Evolutionary conservation across 2,888 invertebrate species (phyloP), one percentile per base, ranked within the genome.

Genomic region (Thecophora atra): DNA sequence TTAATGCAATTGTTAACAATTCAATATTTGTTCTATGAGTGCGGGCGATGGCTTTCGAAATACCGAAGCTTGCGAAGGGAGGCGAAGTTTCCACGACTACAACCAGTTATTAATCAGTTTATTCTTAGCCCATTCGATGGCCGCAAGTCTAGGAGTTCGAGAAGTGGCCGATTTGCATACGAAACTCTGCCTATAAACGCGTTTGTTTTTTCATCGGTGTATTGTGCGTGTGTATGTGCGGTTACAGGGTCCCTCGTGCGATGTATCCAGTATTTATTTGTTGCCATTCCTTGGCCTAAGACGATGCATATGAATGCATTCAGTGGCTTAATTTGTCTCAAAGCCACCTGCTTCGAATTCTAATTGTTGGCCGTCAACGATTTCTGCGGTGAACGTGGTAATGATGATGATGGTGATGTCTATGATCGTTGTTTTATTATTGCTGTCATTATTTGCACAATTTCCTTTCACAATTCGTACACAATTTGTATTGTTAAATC

Each of bases 271-370:
- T 44, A 19, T 69, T 47, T 69, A 47, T 44, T 60, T 51, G 44
- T 30, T 60, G 60, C 19, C 69, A 69, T 69, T 69, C 69, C 69
- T 60, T 28, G 21, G 60, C 60, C 60, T 60, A 60, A 69, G 60
- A 21, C 62, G 60, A 60, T 30, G 44, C 51, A 30, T 60, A 47
- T 69, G 60, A 60, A 69, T 62, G 69, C 69, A 62, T 51, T 60
- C 37, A 30, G 44, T 69, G 28, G 26, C 60, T 69, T 62, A 21
- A 66, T 63, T 68, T 37, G 64, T 30, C 62, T 66, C 24, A 72
- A 72, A 26, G 63, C 66, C 65, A 70, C 65, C 47, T 65, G 72
- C 65, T 26, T 52, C n/a, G 72, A 65, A 73, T 73, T 70, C 70
- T 54, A 70, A 73, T 72, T 21, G 62, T 24, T 72, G 69, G 69